Percentiles rank a stretch among this genome's conserved stretches.
Conservation (phyloP, 2,797 vertebrate species). For the Fringilla coelebs region DNA sequence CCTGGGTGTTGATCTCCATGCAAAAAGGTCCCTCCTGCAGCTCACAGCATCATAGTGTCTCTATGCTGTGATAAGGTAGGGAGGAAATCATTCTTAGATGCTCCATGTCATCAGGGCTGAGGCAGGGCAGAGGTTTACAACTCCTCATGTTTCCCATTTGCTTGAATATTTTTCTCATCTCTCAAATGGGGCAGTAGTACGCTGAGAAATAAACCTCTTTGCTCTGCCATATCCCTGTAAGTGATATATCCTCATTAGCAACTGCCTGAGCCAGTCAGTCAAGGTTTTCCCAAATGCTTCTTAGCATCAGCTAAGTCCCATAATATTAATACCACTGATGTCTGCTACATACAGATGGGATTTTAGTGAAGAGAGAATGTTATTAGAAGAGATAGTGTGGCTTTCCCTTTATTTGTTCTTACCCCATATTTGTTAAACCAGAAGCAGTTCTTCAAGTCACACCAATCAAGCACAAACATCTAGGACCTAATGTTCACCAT, state of each 20-base stretch:
- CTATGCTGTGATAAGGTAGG: background rate
- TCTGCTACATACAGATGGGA: constrained; percentile 44
- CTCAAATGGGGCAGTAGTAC: background rate
- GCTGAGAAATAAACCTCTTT: constrained; percentile 54
- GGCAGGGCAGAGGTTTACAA: background rate
- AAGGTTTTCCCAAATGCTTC: constrained; percentile 68
- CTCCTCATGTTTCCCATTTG: background rate
- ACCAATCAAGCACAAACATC: constrained; percentile 2
- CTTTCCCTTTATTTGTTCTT: constrained; percentile 58
- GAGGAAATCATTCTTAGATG: background rate
- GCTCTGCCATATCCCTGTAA: constrained; percentile 27
- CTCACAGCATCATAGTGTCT: background rate
- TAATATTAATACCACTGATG: constrained; percentile 59
- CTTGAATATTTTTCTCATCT: background rate
- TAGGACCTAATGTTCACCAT: background rate
- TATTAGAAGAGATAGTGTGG: constrained; percentile 55
- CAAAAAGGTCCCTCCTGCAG: background rate
- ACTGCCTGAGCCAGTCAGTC: constrained; percentile 59
- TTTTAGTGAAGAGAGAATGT: constrained; percentile 35
- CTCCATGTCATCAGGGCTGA: background rate
- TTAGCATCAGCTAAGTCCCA: constrained; percentile 63
- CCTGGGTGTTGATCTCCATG: background rate
- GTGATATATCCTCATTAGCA: constrained; percentile 66
- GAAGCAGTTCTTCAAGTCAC: background rate
- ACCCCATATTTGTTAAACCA: background rate